Conservation (phyloP, 1,140 invertebrate species). For the Andricus grossulariae region DNA sequence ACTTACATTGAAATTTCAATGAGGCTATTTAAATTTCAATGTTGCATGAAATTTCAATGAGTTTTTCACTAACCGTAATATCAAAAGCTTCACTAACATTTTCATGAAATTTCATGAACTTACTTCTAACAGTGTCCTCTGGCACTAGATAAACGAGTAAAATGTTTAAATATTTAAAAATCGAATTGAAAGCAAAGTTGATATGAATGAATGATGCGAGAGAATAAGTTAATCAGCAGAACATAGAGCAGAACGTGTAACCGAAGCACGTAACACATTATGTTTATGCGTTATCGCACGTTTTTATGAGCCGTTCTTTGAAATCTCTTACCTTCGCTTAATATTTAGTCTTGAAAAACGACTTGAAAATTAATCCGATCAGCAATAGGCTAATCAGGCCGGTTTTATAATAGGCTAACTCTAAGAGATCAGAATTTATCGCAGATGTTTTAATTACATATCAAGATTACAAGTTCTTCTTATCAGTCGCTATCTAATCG, state of each 20-base stretch:
- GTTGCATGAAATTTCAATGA: no score
- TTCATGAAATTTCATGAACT: no score
- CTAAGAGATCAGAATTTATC: slow-evolving; percentile 20
- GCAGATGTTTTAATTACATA: slow-evolving; percentile 23
- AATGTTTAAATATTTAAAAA: no score
- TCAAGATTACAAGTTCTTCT: not conserved
- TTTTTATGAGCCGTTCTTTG: slow-evolving; percentile 4
- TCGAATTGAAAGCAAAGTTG: no score
- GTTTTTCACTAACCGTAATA: no score
- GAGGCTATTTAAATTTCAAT: no score
- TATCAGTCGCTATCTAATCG: slow-evolving; percentile 21
- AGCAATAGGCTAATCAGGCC: not conserved
- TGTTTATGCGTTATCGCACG: not conserved
- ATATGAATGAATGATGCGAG: no score
- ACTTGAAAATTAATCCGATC: slow-evolving; percentile 12
- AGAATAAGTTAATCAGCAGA: no score
- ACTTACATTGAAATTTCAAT: no score
- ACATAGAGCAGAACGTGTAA: not conserved
- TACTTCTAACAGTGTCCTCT: no score
- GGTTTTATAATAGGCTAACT: slow-evolving; percentile 6
- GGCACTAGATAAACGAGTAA: no score
- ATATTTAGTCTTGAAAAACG: slow-evolving; percentile 23
- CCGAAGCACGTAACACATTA: slow-evolving; percentile 16
- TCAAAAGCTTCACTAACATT: no score
- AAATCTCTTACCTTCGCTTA: not conserved